Evolutionary conservation across 2,888 invertebrate species (phyloP).

Genomic region (Nomada goodeniana): DNA sequence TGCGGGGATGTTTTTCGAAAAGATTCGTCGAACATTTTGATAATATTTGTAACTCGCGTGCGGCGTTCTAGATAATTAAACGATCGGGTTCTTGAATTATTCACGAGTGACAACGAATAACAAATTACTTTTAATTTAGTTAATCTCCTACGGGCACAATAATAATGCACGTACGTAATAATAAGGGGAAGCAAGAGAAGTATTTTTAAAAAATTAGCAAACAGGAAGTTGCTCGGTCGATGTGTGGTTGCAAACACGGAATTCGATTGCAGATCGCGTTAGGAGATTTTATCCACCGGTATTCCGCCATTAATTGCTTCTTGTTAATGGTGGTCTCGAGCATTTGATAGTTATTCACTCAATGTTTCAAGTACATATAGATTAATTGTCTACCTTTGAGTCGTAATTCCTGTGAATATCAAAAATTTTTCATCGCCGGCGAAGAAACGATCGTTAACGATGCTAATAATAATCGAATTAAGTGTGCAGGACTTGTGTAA

Average conservation of each 20-base stretch:
- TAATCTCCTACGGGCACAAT: background rate
- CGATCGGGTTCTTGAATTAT: constrained; percentile 9
- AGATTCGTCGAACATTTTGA: background rate
- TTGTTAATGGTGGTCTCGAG: background rate
- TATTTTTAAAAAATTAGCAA: background rate
- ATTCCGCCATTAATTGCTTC: background rate
- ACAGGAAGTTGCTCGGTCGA: background rate
- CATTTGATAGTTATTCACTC: background rate
- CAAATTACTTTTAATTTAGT: background rate
- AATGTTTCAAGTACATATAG: background rate
- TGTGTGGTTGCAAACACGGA: background rate
- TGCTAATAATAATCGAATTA: background rate
- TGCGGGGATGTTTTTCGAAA: background rate
- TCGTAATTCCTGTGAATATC: background rate
- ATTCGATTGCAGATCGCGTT: background rate
- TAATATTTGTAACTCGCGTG: background rate
- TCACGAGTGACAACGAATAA: background rate
- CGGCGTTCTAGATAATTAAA: background rate
- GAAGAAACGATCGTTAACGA: background rate
- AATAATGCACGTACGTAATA: too few relatives aligned
- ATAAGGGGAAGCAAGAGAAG: background rate
- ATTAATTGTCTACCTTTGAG: background rate
- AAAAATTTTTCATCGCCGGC: background rate
- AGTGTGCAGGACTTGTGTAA: too few relatives aligned
- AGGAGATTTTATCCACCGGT: background rate